These are phyloP conservation scores for Varanus komodoensis DNA, from an alignment of 2,113 vertebrate genomes.

Conservation along the genomic window DNA sequence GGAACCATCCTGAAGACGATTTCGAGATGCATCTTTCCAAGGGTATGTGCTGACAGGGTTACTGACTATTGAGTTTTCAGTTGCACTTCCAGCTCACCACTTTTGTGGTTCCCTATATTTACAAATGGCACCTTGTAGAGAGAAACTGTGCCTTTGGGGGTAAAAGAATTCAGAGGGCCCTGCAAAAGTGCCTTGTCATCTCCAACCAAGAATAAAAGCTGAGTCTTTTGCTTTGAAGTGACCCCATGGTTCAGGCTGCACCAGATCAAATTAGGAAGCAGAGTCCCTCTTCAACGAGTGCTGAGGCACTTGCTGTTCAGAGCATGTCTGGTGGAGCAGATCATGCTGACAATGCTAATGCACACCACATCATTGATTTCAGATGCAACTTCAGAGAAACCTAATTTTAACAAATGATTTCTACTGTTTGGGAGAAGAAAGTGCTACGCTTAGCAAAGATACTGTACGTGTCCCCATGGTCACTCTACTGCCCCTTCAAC, in stretches of 20 bases:
- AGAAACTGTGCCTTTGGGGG: not conserved
- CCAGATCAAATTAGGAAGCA: not conserved
- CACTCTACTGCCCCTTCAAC: not conserved
- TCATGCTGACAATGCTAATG: conserved; percentile 12
- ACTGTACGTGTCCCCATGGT: not conserved
- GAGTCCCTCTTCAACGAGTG: not conserved
- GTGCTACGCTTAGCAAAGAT: conserved; percentile 13
- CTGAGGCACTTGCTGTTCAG: conserved; percentile 3
- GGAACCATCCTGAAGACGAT: not conserved
- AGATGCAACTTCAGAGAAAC: conserved; percentile 33
- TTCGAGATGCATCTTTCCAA: not conserved
- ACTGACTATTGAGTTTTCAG: not conserved
- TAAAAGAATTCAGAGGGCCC: not conserved
- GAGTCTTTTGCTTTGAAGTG: not conserved
- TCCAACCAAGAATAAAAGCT: not conserved
- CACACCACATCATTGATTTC: conserved; percentile 34
- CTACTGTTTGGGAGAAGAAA: not conserved
- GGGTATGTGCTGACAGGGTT: not conserved
- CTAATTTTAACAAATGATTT: conserved; percentile 46
- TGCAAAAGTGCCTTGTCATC: not conserved
- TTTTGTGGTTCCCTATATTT: not conserved
- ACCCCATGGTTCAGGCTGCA: not conserved
- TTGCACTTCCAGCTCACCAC: not conserved
- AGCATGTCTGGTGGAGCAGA: conserved; percentile 10
- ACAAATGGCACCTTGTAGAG: not conserved